A percentile compares a stretch with the other conserved stretches of the same genome.
phyloP scores from a whole-genome alignment of 2,113 vertebrate species.

The Halichoeres trimaculatus region DNA sequence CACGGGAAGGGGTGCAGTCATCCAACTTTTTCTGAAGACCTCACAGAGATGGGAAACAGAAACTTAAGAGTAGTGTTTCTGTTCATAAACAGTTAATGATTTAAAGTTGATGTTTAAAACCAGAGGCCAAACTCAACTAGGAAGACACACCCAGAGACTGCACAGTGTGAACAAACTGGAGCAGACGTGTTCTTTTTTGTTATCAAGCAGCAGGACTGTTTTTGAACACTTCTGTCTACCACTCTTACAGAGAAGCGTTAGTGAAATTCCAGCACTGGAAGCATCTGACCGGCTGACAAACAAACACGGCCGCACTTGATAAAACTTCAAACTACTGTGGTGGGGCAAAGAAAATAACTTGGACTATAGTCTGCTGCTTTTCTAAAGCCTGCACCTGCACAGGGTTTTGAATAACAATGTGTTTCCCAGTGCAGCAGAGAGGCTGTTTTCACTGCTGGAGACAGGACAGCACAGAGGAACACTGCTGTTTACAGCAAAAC shows the following conservation, averaged over 20 bases:
- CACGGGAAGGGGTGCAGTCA: not conserved
- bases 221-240: too few species aligned
- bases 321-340: not conserved
- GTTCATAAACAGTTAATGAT: too few species aligned
- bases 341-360: not conserved
- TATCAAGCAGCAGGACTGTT: too few species aligned
- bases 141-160: too few species aligned
- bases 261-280: too few species aligned
- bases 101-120: too few species aligned
- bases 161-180: too few species aligned
- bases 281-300: too few species aligned
- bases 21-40: not conserved
- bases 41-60: not conserved
- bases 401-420: not conserved
- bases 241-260: too few species aligned
- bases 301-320: not conserved
- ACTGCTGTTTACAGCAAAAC: not conserved
- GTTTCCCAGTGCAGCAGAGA: not conserved
- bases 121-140: too few species aligned
- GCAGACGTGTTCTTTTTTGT: too few species aligned
- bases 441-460: not conserved
- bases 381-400: not conserved
- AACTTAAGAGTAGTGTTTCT: not conserved
- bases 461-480: not conserved
- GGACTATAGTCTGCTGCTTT: not conserved